Evolutionary conservation across 2,888 invertebrate species (phyloP).

Genomic region (Sinotaia quadrata): DNA sequence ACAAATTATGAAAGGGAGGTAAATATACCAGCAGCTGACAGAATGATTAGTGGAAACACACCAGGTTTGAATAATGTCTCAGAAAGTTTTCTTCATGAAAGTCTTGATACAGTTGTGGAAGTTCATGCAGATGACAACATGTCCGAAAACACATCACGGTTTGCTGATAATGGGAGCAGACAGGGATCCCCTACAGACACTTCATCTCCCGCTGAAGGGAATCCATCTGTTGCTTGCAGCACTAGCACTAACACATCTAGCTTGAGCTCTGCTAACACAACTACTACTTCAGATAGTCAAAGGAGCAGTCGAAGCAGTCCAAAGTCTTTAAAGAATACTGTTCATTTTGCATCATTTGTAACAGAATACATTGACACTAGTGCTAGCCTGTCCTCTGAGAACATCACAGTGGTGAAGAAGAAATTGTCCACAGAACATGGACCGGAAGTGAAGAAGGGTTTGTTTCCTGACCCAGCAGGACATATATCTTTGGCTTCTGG

Average conservation of each 20-base stretch:
- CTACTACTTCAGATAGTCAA: slow-evolving; percentile 36
- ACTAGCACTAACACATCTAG: slow-evolving; percentile 29
- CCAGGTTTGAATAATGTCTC: slow-evolving; percentile 9
- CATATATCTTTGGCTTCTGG: slow-evolving; percentile 15
- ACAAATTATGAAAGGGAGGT: background rate
- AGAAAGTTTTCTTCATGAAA: slow-evolving; percentile 35
- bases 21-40: background rate
- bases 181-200: slow-evolving; percentile 25
- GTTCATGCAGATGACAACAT: slow-evolving; percentile 22
- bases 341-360: slow-evolving; percentile 62
- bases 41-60: background rate
- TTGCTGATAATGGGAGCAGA: slow-evolving; percentile 31
- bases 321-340: slow-evolving; percentile 59
- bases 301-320: slow-evolving; percentile 54
- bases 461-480: too few species aligned
- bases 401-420: slow-evolving; percentile 54
- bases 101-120: slow-evolving; percentile 37
- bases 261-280: slow-evolving; percentile 38
- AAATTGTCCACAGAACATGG: slow-evolving; percentile 54
- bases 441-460: too few species aligned
- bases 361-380: slow-evolving; percentile 58
- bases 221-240: background rate
- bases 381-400: slow-evolving; percentile 31
- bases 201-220: slow-evolving; percentile 7
- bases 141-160: slow-evolving; percentile 25